phyloP scores from a whole-genome alignment of 2,113 vertebrate species.

The Platanista minor region DNA sequence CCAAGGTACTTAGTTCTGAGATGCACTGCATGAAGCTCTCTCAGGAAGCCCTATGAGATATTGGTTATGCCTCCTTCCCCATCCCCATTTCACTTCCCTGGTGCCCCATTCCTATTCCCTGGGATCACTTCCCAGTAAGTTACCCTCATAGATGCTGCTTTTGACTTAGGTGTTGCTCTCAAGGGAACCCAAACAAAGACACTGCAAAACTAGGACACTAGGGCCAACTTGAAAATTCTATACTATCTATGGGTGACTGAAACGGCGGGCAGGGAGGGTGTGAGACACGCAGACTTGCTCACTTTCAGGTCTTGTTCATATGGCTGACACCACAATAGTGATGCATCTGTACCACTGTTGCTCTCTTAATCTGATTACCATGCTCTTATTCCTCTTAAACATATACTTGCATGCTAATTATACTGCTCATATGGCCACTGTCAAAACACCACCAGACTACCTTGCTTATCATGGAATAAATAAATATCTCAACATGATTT shows the following conservation, averaged over 20 bases:
- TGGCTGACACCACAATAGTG: neutral
- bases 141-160: neutral
- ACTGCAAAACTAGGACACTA: neutral
- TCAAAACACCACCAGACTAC: neutral
- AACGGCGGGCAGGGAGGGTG: neutral
- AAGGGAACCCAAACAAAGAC: neutral
- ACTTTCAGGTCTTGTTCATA: neutral
- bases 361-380: neutral
- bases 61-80: neutral
- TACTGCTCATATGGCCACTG: neutral
- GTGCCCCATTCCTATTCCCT: neutral
- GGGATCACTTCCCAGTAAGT: neutral
- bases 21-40: neutral
- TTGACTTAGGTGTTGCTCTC: neutral
- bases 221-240: neutral
- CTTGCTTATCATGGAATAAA: neutral
- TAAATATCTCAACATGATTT: neutral
- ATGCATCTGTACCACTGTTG: too few species aligned
- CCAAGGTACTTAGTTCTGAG: neutral
- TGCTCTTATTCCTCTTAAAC: neutral
- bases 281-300: neutral
- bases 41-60: too few species aligned
- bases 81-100: neutral
- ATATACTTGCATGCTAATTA: neutral
- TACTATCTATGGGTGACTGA: neutral